Conservation (phyloP, 2,113 vertebrate species). For the Lota lota region DNA sequence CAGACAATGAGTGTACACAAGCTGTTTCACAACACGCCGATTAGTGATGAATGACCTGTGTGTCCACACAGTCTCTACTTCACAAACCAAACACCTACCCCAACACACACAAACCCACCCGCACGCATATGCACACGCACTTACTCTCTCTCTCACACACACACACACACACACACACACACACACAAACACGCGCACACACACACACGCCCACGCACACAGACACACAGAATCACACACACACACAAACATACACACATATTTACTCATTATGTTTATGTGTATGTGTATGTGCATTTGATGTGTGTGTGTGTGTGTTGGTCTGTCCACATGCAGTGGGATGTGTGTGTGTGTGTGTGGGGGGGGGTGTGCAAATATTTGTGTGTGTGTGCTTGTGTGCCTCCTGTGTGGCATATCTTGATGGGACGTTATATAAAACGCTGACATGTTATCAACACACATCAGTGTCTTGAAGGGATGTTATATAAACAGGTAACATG, state of each 20-base stretch:
- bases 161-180: not conserved
- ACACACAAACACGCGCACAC: not conserved
- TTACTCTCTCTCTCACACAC: not conserved
- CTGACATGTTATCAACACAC: too few relatives aligned
- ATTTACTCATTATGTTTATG: not conserved
- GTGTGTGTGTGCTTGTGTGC: too few relatives aligned
- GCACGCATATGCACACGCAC: not conserved
- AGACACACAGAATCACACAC: not conserved
- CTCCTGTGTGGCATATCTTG: too few relatives aligned
- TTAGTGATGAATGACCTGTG: constrained; percentile 30
- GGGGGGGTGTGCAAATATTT: too few relatives aligned
- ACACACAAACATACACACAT: not conserved
- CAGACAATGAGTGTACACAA: not conserved
- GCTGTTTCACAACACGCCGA: constrained; percentile 25
- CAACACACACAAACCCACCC: not conserved
- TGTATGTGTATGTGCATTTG: not conserved
- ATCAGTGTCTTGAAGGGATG: too few relatives aligned
- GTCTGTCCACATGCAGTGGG: too few relatives aligned
- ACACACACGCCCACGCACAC: not conserved
- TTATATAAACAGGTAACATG: not conserved
- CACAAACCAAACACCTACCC: constrained; percentile 17
- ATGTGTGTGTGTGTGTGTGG: too few relatives aligned
- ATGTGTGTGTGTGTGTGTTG: too few relatives aligned
- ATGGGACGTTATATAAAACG: too few relatives aligned
- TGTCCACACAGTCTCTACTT: constrained; percentile 13